Evolutionary conservation across 1,140 invertebrate species (phyloP), one percentile per base, ranked within the genome.

Genomic region (Helicoverpa zea): DNA sequence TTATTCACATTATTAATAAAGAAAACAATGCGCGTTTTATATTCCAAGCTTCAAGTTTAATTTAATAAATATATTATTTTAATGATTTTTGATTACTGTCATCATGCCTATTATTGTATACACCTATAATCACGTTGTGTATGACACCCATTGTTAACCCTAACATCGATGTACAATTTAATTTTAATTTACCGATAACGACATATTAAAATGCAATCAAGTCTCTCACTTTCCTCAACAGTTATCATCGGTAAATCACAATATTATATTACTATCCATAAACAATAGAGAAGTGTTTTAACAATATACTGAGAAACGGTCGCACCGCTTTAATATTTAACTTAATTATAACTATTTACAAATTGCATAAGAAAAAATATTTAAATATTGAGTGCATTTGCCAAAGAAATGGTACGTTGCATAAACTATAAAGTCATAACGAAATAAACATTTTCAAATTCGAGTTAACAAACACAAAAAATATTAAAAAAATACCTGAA

Each of bases 251-350:
- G 64, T 49, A 68, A 43, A 18, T 18, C 47, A 66, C 23, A 23
- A 23, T 23, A 23, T 23, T 11, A 61, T 4, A 47, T 49, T 23
- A 23, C 7, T 68, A 18, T 49, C 35, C 43, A 64, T 68, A 66
- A 51, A 68, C 10, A 64, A 43, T 64, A 64, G 13, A 64, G 30
- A 63, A 63, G 23, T 47, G 43, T 68, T 68, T 43, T 49, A 68
- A 68, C 64, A 68, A 68, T 12, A 51, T 68, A n/a, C 49, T 16
- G n/a, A 68, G 10, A 23, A 68, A 68, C 64, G 64, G 64, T 68
- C 47, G 7, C 4, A 68, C 64, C 64, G 64, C 49, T 68, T 47
- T 68, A 51, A 68, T 49, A 18, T 43, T 49, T 68, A 68, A 51
- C 43, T 68, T 64, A 63, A 43, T 5, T 49, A 68, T 18, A 16